These are phyloP conservation scores for Embiotoca jacksoni DNA, from an alignment of 2,113 vertebrate species.

Conservation along the genomic window DNA sequence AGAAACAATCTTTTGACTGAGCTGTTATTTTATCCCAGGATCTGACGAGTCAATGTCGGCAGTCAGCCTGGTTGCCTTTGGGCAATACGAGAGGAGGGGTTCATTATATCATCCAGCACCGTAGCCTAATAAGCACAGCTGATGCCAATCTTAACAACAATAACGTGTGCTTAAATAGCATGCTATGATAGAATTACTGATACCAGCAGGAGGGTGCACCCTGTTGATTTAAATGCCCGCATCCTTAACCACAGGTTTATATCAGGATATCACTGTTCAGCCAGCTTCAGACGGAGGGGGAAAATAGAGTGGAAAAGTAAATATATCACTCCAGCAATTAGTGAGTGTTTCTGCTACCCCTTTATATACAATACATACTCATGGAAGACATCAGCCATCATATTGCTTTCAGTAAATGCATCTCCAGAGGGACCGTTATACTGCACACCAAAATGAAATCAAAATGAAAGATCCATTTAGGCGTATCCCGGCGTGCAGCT, in stretches of 20 bases:
- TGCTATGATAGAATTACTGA: slow-evolving; percentile 30
- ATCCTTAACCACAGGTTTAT: slow-evolving; percentile 18
- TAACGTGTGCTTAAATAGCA: slow-evolving; percentile 24
- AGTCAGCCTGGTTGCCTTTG: slow-evolving; percentile 20
- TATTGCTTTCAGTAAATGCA: slow-evolving; percentile 30
- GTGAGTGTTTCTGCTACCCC: background rate
- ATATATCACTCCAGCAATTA: slow-evolving; percentile 61
- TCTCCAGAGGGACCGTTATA: slow-evolving; percentile 44
- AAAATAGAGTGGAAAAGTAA: slow-evolving; percentile 28
- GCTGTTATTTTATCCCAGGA: slow-evolving; percentile 41
- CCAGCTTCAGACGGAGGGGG: slow-evolving; percentile 15
- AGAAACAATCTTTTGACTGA: slow-evolving; percentile 44
- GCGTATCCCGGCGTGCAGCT: slow-evolving; percentile 34
- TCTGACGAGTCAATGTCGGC: slow-evolving; percentile 32
- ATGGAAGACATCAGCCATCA: slow-evolving; percentile 7
- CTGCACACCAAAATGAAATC: slow-evolving; percentile 56
- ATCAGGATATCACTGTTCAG: slow-evolving; percentile 23
- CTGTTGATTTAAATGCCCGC: slow-evolving; percentile 15
- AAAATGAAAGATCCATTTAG: slow-evolving; percentile 62
- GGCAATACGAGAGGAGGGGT: background rate
- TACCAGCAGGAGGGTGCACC: slow-evolving; percentile 9
- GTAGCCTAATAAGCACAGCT: slow-evolving; percentile 49
- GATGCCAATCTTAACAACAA: slow-evolving; percentile 59
- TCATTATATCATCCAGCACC: slow-evolving; percentile 54
- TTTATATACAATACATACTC: background rate